phyloP scores from a whole-genome alignment of 2,888 invertebrate species.

The Polymixis flavicincta region DNA sequence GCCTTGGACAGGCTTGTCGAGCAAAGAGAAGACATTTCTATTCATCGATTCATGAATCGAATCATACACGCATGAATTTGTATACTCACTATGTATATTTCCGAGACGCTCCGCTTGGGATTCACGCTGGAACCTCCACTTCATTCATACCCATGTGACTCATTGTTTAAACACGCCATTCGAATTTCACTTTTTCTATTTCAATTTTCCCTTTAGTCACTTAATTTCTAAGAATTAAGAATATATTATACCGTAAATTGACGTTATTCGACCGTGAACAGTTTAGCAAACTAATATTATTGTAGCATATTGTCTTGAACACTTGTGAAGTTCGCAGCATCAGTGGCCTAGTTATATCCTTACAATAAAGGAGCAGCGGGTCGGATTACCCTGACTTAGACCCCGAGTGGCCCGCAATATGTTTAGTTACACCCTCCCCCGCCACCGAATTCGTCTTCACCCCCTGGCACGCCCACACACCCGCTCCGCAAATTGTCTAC shows the following conservation, averaged over 20 bases:
- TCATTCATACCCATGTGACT: slow-evolving; percentile 36
- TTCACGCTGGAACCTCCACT: slow-evolving; percentile 44
- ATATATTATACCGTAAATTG: not conserved
- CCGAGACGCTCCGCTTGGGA: slow-evolving; percentile 31
- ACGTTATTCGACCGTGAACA: not conserved
- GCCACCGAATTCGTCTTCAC: slow-evolving; percentile 32
- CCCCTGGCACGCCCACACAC: slow-evolving; percentile 64
- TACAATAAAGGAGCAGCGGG: slow-evolving; percentile 80
- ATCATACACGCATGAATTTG: slow-evolving; percentile 9
- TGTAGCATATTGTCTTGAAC: slow-evolving; percentile 59
- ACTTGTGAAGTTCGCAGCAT: slow-evolving; percentile 65
- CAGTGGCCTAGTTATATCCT: slow-evolving; percentile 69
- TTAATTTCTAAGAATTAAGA: slow-evolving; percentile 6
- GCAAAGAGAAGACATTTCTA: not conserved
- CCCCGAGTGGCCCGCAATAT: slow-evolving; percentile 84
- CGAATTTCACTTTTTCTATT: slow-evolving; percentile 22
- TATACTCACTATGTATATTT: slow-evolving; percentile 14
- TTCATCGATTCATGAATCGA: slow-evolving; percentile 20
- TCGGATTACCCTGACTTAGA: slow-evolving; percentile 80
- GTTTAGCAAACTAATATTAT: slow-evolving; percentile 29
- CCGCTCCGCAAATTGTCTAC: slow-evolving; percentile 83
- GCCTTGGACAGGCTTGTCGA: not conserved
- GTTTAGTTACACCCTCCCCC: slow-evolving; percentile 73
- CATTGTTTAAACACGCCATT: slow-evolving; percentile 35
- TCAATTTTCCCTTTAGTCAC: slow-evolving; percentile 23